Percentiles rank a stretch among this genome's conserved stretches.
Evolutionary conservation across 2,113 vertebrate species (phyloP).

Genomic region (Carettochelys insculpta): DNA sequence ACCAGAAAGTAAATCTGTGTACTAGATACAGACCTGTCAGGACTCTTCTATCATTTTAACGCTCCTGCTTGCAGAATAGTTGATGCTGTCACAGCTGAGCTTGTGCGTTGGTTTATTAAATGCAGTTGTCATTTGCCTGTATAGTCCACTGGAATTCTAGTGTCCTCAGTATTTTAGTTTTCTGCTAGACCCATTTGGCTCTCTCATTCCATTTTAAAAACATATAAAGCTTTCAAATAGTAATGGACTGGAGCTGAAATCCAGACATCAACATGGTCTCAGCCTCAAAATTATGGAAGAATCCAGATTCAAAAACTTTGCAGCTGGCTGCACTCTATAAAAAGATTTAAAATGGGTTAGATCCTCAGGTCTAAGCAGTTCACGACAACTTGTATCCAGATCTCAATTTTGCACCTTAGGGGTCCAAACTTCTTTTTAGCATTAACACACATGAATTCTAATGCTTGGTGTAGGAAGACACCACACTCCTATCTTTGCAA

Average conservation of each 20-base stretch:
- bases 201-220: not conserved
- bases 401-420: not conserved
- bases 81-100: not conserved
- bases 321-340: not conserved
- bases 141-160: not conserved
- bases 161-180: not conserved
- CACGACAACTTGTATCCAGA: fast-evolving
- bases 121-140: not conserved
- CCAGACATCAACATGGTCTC: not conserved
- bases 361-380: not conserved
- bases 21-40: not conserved
- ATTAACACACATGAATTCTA: not conserved
- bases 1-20: not conserved
- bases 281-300: not conserved
- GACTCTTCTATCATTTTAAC: not conserved
- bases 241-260: not conserved
- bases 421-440: not conserved
- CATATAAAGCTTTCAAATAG: not conserved
- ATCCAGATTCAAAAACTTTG: not conserved
- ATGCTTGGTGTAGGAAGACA: not conserved
- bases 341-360: not conserved
- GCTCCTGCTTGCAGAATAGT: not conserved
- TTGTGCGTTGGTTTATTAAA: not conserved
- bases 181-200: not conserved
- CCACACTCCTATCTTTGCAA: fast-evolving